Base-by-base conservation (phyloP, 2,797 vertebrate genomes). In the Ctenochaetus hawaiiensis region DNA sequence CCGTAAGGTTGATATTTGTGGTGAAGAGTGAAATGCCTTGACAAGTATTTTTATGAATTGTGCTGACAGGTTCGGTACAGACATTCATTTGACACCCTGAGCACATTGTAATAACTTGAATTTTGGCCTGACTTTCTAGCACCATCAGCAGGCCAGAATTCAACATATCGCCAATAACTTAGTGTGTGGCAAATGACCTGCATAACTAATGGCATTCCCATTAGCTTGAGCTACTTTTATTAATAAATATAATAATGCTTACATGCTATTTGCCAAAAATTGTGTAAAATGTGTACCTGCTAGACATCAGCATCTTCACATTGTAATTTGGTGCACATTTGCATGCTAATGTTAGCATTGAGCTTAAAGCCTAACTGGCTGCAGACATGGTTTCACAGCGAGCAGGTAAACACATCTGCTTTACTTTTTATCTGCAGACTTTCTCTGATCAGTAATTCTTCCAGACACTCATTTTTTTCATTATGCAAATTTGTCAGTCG, bases 371-470 rank as follows among this genome's bases (percentile, higher is more conserved):
- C 23, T n/a, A 22, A 8, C 9, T 22, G 43, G 13, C 59, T 47
- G 17, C 20, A 4, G 7, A 23, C n/a, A 30, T n/a, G n/a, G 30
- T 44, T 52, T 62, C 30, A 8, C 45, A 66, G 14, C 13, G 22
- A 76, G 60, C 44, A 68, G 26, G 43, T 65, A n/a, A 44, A 54
- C 7, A 41, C 11, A 1, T 66, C 14, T 41, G n/a, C 64, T 71
- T 63, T n/a, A 30, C 47, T 64, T 53, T 45, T 69, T 10, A 53
- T 41, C 14, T 37, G 30, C 34, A 69, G 39, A 37, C 18, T 63
- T 30, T 30, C 72, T 71, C 60, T 63, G 51, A 82, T 80, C 56
- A 59, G 43, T 53, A 56, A n/a, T 72, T 77, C 57, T 73, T 65
- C 17, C 56, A 11, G 30, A 62, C n/a, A 48, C n/a, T 23, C 20